phyloP scores from a whole-genome alignment of 2,888 invertebrate species.

The Thyatira batis region DNA sequence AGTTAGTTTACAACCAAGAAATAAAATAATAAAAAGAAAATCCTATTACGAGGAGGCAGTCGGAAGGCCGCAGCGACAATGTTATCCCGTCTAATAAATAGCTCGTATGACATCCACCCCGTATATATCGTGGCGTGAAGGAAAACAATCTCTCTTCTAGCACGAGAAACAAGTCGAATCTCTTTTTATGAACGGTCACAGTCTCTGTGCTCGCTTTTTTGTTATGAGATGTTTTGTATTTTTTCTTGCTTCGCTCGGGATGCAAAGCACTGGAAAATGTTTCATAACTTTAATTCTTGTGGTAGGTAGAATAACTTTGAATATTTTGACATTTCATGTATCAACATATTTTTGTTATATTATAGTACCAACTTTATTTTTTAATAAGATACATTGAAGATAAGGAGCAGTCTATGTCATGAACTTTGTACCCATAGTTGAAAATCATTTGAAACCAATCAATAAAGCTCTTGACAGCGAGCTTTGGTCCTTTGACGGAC shows the following conservation, averaged over 20 bases:
- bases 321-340: too few relatives aligned
- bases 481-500: slow-evolving; percentile 50
- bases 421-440: slow-evolving; percentile 19
- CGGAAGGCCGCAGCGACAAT: slow-evolving; percentile 62
- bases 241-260: slow-evolving; percentile 44
- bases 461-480: slow-evolving; percentile 34
- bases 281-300: slow-evolving; percentile 37
- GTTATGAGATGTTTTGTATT: slow-evolving; percentile 55
- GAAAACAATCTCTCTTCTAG: slow-evolving; percentile 69
- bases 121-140: slow-evolving; percentile 59
- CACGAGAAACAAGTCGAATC: slow-evolving; percentile 67
- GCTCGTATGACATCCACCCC: slow-evolving; percentile 67
- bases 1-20: slow-evolving; percentile 73
- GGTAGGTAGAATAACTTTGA: too few relatives aligned
- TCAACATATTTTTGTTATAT: too few relatives aligned
- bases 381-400: too few relatives aligned
- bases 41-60: slow-evolving; percentile 65
- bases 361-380: too few relatives aligned
- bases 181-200: slow-evolving; percentile 68
- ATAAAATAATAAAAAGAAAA: slow-evolving; percentile 73
- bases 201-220: slow-evolving; percentile 50
- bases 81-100: slow-evolving; percentile 77
- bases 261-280: slow-evolving; percentile 44
- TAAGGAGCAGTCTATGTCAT: too few relatives aligned
- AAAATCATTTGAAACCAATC: slow-evolving; percentile 36